Conservation (phyloP, 2,888 invertebrate species). For the Amphimallon solstitiale region DNA sequence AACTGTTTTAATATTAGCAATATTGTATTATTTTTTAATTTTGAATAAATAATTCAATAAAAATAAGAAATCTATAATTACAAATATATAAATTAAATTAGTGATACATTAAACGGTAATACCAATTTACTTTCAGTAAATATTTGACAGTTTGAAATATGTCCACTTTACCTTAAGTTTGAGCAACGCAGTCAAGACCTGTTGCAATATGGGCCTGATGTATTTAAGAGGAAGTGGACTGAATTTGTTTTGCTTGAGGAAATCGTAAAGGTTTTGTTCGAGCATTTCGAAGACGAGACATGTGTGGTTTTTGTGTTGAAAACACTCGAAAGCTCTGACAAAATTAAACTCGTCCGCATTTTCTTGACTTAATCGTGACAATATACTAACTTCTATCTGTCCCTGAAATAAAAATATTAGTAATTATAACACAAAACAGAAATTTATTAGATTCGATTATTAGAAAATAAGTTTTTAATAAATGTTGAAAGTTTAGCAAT, state of each 20-base stretch:
- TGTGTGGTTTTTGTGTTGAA: constrained; percentile 99
- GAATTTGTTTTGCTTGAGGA: constrained; percentile 99
- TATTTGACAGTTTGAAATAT: constrained; percentile 17
- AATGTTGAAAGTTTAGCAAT: too few relatives aligned
- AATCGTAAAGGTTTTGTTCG: constrained; percentile 99
- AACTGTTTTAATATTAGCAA: too few relatives aligned
- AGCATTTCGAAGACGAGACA: constrained; percentile 99
- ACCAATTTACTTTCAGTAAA: neutral
- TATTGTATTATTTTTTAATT: too few relatives aligned
- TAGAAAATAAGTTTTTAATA: constrained; percentile 1
- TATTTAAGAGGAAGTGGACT: constrained; percentile 97
- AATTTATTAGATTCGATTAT: too few relatives aligned
- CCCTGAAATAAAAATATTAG: constrained; percentile 68
- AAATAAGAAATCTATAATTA: too few relatives aligned
- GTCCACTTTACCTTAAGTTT: constrained; percentile 80
- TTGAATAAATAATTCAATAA: too few relatives aligned
- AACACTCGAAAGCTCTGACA: constrained; percentile 99
- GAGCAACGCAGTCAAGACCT: constrained; percentile 88
- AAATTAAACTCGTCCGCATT: constrained; percentile 99
- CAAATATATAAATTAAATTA: too few relatives aligned
- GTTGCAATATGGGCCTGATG: constrained; percentile 98
- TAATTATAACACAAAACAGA: neutral
- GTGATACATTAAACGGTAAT: too few relatives aligned
- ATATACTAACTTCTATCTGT: constrained; percentile 98
- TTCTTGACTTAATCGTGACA: constrained; percentile 93